Evolutionary conservation across 2,113 vertebrate species (phyloP).

Genomic region (Hymenochirus boettgeri): DNA sequence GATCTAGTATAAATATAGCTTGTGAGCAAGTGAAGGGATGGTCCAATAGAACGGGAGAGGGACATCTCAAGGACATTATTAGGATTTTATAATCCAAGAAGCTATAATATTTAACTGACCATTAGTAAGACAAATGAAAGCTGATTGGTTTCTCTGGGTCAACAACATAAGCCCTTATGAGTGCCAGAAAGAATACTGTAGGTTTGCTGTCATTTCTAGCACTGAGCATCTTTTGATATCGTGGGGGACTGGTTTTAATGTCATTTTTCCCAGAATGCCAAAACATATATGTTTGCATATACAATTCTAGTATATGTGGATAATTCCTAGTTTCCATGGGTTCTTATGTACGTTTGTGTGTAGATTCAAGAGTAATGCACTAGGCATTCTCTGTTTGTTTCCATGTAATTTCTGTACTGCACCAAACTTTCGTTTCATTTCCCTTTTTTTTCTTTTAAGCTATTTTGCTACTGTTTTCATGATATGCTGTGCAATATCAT

Average conservation of each 20-base stretch:
- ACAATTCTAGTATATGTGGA: conserved; percentile 69
- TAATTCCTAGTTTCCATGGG: conserved; percentile 68
- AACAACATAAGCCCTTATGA: no score
- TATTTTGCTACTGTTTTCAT: conserved; percentile 85
- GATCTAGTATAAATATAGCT: no score
- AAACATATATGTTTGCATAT: conserved; percentile 65
- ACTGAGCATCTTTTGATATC: no score
- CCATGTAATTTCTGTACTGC: conserved; percentile 72
- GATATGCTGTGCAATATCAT: conserved; percentile 96
- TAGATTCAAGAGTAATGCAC: conserved; percentile 62
- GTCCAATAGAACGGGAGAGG: no score
- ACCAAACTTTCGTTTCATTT: conserved; percentile 68
- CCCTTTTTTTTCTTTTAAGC: conserved; percentile 54
- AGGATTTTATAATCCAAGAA: no score
- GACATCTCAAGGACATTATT: no score
- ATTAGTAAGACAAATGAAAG: no score
- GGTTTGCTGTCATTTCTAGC: no score
- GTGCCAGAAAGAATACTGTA: no score
- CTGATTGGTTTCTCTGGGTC: no score
- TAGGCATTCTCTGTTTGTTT: conserved; percentile 74
- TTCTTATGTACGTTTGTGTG: conserved; percentile 72
- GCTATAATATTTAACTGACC: no score
- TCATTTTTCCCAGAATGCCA: background rate
- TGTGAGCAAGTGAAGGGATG: no score
- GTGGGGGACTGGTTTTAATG: background rate